Base-by-base conservation (phyloP, 2,888 invertebrate genomes). In the Cheilosia variabilis region DNA sequence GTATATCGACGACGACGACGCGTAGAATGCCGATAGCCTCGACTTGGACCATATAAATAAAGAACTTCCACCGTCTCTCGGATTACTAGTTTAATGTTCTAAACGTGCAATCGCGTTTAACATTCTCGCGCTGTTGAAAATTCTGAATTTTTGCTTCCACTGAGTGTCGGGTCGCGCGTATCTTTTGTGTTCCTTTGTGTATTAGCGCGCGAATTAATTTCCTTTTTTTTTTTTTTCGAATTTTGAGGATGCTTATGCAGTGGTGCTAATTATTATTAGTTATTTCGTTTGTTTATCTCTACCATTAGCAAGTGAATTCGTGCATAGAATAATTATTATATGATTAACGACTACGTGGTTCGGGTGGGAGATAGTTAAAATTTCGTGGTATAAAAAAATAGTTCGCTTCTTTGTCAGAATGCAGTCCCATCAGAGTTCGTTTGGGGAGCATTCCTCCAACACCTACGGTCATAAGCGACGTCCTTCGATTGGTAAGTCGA, bases 41-140 rank as follows among this genome's bases (percentile, higher is more conserved):
- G 92, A 89, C 90, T 89, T 89, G 87, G 89, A 89, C 90, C 89
- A 91, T 92, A 92, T 92, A 92, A 92, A 92, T 91, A 91, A 91
- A 91, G 91, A 90, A 91, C 84, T 81, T 88, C 80, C 84, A 88
- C 73, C 88, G 87, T 88, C 88, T 89, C 89, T 90, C 89, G 87
- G 89, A 89, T 90, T 89, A 90, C 89, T 89, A 89, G 89, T 89
- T 89, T 88, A 87, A 89, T 89, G 89, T 90, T 90, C 90, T 90
- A 90, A 90, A 88, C 89, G 88, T 87, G 87, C 89, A 88, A 88
- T 87, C 63, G 73, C 75, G 86, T 71, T 19, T 55, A 45, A 37
- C 52, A 50, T 58, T 60, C 41, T 55, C 55, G 53, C 17, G 27
- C 31, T 47, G 73, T 43, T 55, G 19, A 43, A 60, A 31, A 15